Percentiles rank a stretch among this genome's conserved stretches.
These are phyloP conservation scores for Polyergus mexicanus DNA, from an alignment of 1,140 invertebrate genomes.

Conservation along the genomic window DNA sequence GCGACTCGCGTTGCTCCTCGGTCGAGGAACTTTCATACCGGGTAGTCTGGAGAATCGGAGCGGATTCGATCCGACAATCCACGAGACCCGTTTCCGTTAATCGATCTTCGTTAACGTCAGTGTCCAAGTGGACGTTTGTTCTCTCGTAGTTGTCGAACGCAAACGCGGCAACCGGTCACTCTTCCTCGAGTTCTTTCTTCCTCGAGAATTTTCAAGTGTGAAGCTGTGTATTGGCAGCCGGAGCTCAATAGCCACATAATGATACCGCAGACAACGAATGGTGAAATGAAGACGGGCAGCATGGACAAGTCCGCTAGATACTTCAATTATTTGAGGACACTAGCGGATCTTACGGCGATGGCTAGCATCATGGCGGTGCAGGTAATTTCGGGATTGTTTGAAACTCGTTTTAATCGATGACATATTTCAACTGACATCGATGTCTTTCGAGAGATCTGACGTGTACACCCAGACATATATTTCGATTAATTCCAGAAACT, in stretches of 20 bases:
- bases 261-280: conserved; percentile 73
- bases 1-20: neutral
- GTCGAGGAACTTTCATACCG: neutral
- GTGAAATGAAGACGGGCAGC: conserved; percentile 75
- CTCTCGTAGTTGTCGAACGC: neutral
- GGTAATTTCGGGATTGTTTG: conserved; percentile 72
- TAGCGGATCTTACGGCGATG: conserved; percentile 80
- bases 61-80: no score
- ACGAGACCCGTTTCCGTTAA: no score
- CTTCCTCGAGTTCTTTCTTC: neutral
- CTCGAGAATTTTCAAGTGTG: neutral
- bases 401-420: neutral
- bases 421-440: neutral
- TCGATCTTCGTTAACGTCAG: neutral
- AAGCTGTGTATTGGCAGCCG: neutral
- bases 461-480: no score
- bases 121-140: neutral
- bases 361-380: conserved; percentile 81
- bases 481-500: neutral
- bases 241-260: conserved; percentile 66
- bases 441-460: neutral
- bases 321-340: conserved; percentile 77
- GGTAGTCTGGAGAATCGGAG: no score
- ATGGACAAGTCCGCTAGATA: conserved; percentile 75
- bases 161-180: neutral